Percentiles rank a stretch among this genome's conserved stretches.
phyloP scores from a whole-genome alignment of 2,113 vertebrate species.

The Eclectus roratus region DNA sequence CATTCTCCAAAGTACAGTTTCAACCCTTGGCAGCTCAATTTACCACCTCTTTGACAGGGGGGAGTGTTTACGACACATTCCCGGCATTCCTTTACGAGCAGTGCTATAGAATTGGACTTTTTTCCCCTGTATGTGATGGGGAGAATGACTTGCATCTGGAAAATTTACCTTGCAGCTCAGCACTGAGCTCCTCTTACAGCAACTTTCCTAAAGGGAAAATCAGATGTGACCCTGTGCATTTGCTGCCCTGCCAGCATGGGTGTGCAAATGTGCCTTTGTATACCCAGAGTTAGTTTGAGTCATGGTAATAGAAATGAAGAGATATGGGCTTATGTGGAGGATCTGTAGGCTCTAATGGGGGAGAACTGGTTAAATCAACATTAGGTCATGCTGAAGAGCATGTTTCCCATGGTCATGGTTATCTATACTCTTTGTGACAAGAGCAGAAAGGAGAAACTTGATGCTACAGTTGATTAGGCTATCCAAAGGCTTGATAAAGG shows the following conservation, averaged over 20 bases:
- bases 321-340: neutral
- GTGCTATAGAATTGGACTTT: neutral
- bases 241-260: neutral
- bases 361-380: neutral
- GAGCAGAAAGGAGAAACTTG: neutral
- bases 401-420: neutral
- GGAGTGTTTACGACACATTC: neutral
- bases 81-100: constrained; percentile 39
- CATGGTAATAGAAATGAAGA: neutral
- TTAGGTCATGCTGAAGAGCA: neutral
- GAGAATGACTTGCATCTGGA: neutral
- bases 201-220: neutral
- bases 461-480: neutral
- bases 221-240: rapidly evolving
- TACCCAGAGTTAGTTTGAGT: neutral
- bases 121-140: neutral
- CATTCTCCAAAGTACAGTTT: neutral
- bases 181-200: neutral
- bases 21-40: neutral
- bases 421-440: rapidly evolving
- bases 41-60: neutral
- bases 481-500: neutral
- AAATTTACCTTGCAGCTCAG: neutral
- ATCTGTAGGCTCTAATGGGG: neutral
- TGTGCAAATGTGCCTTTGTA: neutral